Evolutionary conservation across 2,888 invertebrate genomes (phyloP).

Genomic region (Dasysyrphus tricinctus): DNA sequence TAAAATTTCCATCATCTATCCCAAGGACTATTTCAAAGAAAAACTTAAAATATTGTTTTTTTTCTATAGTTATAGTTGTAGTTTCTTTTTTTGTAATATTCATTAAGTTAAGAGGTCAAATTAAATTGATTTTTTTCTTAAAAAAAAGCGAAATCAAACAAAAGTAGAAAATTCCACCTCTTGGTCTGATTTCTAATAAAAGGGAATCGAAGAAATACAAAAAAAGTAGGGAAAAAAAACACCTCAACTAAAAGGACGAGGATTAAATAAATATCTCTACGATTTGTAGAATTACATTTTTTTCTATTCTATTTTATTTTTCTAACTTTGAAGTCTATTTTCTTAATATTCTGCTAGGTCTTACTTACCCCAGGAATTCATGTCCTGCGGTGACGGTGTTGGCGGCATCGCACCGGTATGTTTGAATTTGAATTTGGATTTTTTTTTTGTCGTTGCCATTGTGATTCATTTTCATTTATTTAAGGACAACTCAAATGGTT

Average conservation of each 20-base stretch:
- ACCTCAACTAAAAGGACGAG: constrained; percentile 43
- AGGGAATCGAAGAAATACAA: constrained; percentile 12
- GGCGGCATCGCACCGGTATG: constrained; percentile 19
- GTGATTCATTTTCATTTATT: constrained; percentile 69
- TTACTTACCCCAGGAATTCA: constrained; percentile 41
- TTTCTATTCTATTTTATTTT: constrained; percentile 3
- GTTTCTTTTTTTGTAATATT: constrained; percentile 47
- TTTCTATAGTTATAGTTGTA: background rate
- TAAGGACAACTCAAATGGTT: constrained; percentile 64
- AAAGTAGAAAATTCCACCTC: constrained; percentile 11
- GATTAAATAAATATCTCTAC: constrained; percentile 45
- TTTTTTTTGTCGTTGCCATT: constrained; percentile 34
- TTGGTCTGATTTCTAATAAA: constrained; percentile 52
- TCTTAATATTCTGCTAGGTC: constrained; percentile 9
- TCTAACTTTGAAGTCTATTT: background rate
- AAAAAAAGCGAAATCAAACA: constrained; percentile 16
- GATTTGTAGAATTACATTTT: constrained; percentile 1
- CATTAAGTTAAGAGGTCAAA: constrained; percentile 70
- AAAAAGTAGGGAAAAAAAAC: background rate
- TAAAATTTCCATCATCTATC: background rate
- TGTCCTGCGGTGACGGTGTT: constrained; percentile 38
- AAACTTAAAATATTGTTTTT: background rate
- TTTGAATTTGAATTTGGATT: constrained; percentile 59
- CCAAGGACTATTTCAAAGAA: background rate
- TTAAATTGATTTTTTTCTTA: constrained; percentile 52